Conservation (phyloP, 2,797 vertebrate genomes). For the Intellagama lesueurii region DNA sequence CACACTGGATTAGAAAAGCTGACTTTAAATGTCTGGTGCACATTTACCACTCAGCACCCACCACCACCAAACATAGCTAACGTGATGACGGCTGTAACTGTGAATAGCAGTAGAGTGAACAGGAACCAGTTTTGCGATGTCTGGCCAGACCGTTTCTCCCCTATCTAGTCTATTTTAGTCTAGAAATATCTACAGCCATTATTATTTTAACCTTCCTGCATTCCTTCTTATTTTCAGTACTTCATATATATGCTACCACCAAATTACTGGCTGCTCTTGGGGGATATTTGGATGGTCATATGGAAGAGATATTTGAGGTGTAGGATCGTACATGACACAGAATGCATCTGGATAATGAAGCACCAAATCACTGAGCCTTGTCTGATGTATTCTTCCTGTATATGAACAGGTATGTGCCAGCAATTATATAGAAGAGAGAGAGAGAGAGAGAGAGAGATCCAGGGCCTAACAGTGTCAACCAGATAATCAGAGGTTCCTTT, state of each 20-base stretch:
- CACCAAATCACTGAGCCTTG: not conserved
- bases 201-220: not conserved
- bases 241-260: constrained; percentile 1
- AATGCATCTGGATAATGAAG: not conserved
- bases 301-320: not conserved
- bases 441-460: not conserved
- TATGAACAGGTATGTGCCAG: constrained; percentile 45
- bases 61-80: not conserved
- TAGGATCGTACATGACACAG: not conserved
- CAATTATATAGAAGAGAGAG: not conserved
- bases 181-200: not conserved
- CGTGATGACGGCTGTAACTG: not conserved
- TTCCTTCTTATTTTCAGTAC: not conserved
- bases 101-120: not conserved
- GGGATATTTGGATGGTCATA: not conserved
- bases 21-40: not conserved
- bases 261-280: not conserved
- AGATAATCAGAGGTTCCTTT: not conserved
- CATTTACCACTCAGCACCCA: too few species aligned
- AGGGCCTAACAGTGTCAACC: not conserved
- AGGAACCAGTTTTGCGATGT: not conserved
- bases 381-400: not conserved
- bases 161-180: not conserved
- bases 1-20: not conserved
- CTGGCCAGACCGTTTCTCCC: too few species aligned